These are phyloP conservation scores for Alosa sapidissima DNA, from an alignment of 2,797 vertebrate genomes.

Conservation along the genomic window DNA sequence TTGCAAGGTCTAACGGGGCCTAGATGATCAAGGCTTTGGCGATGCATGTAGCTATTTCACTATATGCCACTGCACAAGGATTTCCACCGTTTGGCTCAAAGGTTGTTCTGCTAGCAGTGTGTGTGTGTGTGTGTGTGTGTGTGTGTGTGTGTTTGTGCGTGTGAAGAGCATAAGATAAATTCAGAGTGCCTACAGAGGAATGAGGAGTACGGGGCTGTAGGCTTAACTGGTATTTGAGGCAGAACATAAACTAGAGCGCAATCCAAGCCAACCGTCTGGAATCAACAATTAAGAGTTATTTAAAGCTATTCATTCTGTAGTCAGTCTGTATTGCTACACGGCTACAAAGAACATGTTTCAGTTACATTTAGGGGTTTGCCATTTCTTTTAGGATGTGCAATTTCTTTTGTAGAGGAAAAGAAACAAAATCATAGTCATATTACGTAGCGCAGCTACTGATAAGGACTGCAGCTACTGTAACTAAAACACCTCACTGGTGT, in stretches of 20 bases:
- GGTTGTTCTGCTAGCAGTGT: not conserved
- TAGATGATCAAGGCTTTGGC: not conserved
- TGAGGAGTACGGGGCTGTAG: not conserved
- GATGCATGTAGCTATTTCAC: not conserved
- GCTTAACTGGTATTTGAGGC: not conserved
- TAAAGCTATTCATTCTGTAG: too few species aligned
- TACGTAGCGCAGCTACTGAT: too few species aligned
- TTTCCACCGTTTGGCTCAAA: not conserved
- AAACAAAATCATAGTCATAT: not conserved
- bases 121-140: conserved; percentile 25
- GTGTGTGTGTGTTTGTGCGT: not conserved
- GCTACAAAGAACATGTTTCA: not conserved
- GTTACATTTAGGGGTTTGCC: not conserved
- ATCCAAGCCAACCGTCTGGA: not conserved
- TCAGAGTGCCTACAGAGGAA: not conserved
- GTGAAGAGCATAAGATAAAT: not conserved
- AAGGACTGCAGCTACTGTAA: not conserved
- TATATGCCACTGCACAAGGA: not conserved
- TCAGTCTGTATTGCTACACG: not conserved
- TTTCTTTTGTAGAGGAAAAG: not conserved
- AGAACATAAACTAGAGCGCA: not conserved
- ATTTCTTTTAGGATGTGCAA: too few species aligned
- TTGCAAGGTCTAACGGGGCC: not conserved
- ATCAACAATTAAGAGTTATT: not conserved
- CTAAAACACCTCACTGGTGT: not conserved